phyloP scores from a whole-genome alignment of 2,888 invertebrate genomes.

The Macrostomum cliftonense region DNA sequence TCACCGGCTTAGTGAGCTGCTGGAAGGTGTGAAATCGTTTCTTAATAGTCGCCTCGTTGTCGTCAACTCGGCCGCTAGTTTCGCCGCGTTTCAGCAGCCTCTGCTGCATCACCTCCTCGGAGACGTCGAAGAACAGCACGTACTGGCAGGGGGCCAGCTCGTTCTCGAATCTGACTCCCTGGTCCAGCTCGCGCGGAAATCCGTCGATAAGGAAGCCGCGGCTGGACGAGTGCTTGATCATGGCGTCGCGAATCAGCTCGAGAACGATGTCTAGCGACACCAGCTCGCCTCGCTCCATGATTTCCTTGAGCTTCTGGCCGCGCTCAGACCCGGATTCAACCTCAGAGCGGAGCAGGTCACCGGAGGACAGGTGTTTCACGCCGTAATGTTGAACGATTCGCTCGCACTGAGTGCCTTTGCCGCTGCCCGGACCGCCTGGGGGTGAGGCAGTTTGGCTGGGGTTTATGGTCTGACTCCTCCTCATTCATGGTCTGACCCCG shows the following conservation, averaged over 20 bases:
- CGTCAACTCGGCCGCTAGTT: conserved; percentile 11
- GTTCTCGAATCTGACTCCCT: conserved; percentile 66
- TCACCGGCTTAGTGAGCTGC: conserved; percentile 10
- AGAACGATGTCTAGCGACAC: conserved; percentile 63
- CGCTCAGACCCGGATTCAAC: conserved; percentile 66
- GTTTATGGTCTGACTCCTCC: too few relatives aligned
- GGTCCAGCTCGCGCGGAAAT: conserved; percentile 71
- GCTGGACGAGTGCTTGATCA: conserved; percentile 47
- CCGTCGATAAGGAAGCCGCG: conserved; percentile 80
- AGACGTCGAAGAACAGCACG: conserved; percentile 7
- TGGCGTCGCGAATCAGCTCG: conserved; percentile 58
- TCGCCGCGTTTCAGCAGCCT: conserved; percentile 8
- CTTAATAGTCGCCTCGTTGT: conserved; percentile 11
- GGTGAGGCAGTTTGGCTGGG: too few relatives aligned
- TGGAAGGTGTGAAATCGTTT: conserved; percentile 11
- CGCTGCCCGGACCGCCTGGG: conserved; percentile 73
- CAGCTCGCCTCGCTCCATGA: conserved; percentile 71
- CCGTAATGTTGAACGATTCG: conserved; percentile 75
- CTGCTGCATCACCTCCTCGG: conserved; percentile 8
- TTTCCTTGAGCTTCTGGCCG: conserved; percentile 59
- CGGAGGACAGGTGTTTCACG: conserved; percentile 65
- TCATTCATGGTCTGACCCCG: too few relatives aligned
- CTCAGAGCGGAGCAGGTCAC: conserved; percentile 75
- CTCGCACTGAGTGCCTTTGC: conserved; percentile 88
- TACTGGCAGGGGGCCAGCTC: conserved; percentile 47